Base-by-base conservation (phyloP, 2,113 vertebrate species). In the Cariama cristata region DNA sequence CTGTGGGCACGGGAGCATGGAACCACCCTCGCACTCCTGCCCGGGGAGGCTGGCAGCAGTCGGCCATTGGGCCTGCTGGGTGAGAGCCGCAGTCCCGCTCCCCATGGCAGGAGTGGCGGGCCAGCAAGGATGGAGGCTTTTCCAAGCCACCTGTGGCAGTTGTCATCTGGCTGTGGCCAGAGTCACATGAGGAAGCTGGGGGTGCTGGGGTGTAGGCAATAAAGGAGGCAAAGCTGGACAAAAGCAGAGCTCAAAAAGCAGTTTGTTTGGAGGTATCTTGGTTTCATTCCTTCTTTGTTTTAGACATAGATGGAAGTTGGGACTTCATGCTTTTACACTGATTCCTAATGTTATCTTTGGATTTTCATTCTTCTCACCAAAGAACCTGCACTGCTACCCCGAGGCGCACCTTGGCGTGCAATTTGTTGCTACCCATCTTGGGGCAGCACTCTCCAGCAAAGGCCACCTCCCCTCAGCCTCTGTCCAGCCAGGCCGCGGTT, bases 1-100 rank as follows among this genome's bases (percentile, higher is more conserved):
- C 35, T 0, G 0, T 6, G 33, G 55, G 33, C 60, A 28, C 4
- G 1, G 2, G 22, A 44, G 14, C 1, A 2, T 33, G 23, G 58
- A 75, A 16, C 24, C 3, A 11, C 50, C 56, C 0, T 0, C 4
- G 8, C 4, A 4, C 32, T 30, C 24, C 58, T 44, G 63, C 38
- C 90, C 3, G 1, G 2, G 2, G 67, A 8, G 35, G 67, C 66
- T 53, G 79, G 45, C 67, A 60, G 49, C 56, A 83, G 66, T 77
- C 0, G 0, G 58, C 62, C 14, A 3, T 21, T 20, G 67, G 53
- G 33, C 52, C 91, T 16, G 26, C 52, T 5, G 66, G 75, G 15
- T 40, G 44, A 9, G 56, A 73, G 2, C 55, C 55, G 3, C 22
- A 12, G 52, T 24, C 76, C 12, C 0, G 0, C 33, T 74, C 16